Evolutionary conservation across 2,888 invertebrate genomes (phyloP), one percentile per base, ranked within the genome.

Genomic region (Cerastis rubricosa): DNA sequence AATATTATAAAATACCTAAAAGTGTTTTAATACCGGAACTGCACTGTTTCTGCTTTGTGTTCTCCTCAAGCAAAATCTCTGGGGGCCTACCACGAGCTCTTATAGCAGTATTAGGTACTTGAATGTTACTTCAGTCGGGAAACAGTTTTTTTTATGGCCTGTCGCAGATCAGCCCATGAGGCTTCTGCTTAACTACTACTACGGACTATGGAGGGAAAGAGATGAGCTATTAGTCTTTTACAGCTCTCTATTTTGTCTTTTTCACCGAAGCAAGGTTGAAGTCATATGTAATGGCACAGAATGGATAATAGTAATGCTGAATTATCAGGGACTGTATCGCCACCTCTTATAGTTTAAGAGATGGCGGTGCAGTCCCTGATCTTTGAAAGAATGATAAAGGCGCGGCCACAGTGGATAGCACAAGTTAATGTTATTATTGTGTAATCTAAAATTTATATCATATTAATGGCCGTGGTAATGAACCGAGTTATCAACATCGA

Each of bases 391-490:
- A 43, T 22, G 43, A 19, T 40, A 29, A 25, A 35, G 17, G 19
- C 9, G 14, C 25, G n/a, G 1, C 12, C 63, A 19, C 14, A 29
- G 51, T 19, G 19, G 11, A 49, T 45, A 51, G 43, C 17, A 49
- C n/a, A 72, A 43, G 29, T 12, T 45, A 51, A 51, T 78, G 19
- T 35, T 49, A 25, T 54, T 35, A 25, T 43, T 63, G 43, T 67
- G 76, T 63, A 57, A 82, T 74, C 40, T 45, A 68, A 76, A 67
- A 45, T 45, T 77, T 57, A 82, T 76, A 82, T 49, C 25, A 25
- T 25, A 14, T 68, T 66, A 40, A 75, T 49, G 67, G 35, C 76
- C 54, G 43, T 79, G 54, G 54, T 29, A 79, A 76, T 82, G 82
- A 79, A 82, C 66, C 35, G 17, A 68, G 51, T 47, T 82, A 83